These are phyloP conservation scores for Psix sp. DNA, from an alignment of 1,140 invertebrate species.

Conservation along the genomic window DNA sequence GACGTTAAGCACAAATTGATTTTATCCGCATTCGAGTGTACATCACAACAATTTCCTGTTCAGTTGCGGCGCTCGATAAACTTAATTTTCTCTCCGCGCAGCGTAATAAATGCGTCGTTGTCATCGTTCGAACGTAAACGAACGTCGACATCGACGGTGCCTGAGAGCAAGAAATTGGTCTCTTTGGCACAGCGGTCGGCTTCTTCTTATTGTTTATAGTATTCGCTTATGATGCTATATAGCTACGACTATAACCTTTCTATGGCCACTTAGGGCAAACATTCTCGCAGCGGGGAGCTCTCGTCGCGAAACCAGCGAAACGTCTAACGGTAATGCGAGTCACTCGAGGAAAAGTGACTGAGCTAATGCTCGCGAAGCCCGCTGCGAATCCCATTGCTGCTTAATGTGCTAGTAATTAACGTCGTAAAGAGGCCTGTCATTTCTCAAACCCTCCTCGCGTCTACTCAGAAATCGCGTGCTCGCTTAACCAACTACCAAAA, in stretches of 20 bases:
- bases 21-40: slow-evolving; percentile 14
- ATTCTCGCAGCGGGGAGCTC: slow-evolving; percentile 50
- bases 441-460: not conserved
- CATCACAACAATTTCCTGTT: slow-evolving; percentile 20
- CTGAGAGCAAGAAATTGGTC: slow-evolving; percentile 23
- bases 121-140: slow-evolving; percentile 9
- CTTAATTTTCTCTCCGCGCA: slow-evolving; percentile 13
- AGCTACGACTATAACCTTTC: slow-evolving; percentile 31
- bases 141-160: slow-evolving; percentile 2
- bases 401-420: slow-evolving; percentile 51
- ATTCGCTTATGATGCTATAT: slow-evolving; percentile 21
- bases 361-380: slow-evolving; percentile 50
- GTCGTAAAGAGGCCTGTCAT: slow-evolving; percentile 41
- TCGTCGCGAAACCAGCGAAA: slow-evolving; percentile 49
- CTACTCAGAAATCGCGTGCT: slow-evolving; percentile 13
- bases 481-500: slow-evolving; percentile 18
- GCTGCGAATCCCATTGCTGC: slow-evolving; percentile 46
- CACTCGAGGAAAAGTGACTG: slow-evolving; percentile 53
- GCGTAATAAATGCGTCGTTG: slow-evolving; percentile 22
- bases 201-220: slow-evolving; percentile 41
- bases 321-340: slow-evolving; percentile 51
- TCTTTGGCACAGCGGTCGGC: slow-evolving; percentile 6
- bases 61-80: slow-evolving; percentile 8
- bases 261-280: slow-evolving; percentile 36
- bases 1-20: slow-evolving; percentile 35